Base-by-base conservation (phyloP, 2,888 invertebrate genomes). In the Liodrosophila aerea region DNA sequence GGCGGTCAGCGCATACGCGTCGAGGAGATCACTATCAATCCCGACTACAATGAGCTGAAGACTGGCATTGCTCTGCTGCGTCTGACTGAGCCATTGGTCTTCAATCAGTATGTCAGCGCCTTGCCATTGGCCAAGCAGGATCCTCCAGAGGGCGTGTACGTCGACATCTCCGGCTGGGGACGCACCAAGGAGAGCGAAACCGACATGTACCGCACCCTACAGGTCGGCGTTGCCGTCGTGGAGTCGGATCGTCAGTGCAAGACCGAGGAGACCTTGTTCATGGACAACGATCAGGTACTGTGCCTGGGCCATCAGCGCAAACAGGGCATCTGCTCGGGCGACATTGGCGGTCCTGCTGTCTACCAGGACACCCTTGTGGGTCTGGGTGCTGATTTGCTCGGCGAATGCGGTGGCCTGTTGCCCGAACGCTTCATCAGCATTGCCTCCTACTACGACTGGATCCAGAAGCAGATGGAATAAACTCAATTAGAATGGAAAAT, bases 311-410 rank as follows among this genome's bases (percentile, higher is more conserved):
- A 88, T 51, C 33, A 40, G 2, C 66, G 70, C 7, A 75, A 85
- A 9, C 83, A 88, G 51, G 89, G 89, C 22, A 83, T 84, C 36
- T 89, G 89, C 57, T 33, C 70, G n/a, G 89, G 88, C 7, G 89
- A 89, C 37, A 78, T 85, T 9, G 89, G 89, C 7, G 88, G 88
- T n/a, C 88, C 88, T 0, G 87, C 87, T 12, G 82, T 88, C 8
- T 85, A 80, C 15, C 27, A 69, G 0, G 62, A 51, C 0, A 39
- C 70, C 18, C 65, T 88, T 13, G 82, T 88, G 5, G 88, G 88
- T 7, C 64, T 89, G 8, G 80, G 86, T 3, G 88, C 76, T 30
- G 76, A 85, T 44, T 41, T 83, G 8, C 44, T 85, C 2, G 76
- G 77, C 46, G 82, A 87, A 34, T 88, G 88, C 54, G 88, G 87